Conservation (phyloP, 2,888 invertebrate genomes). For the Drosophila anceps region DNA sequence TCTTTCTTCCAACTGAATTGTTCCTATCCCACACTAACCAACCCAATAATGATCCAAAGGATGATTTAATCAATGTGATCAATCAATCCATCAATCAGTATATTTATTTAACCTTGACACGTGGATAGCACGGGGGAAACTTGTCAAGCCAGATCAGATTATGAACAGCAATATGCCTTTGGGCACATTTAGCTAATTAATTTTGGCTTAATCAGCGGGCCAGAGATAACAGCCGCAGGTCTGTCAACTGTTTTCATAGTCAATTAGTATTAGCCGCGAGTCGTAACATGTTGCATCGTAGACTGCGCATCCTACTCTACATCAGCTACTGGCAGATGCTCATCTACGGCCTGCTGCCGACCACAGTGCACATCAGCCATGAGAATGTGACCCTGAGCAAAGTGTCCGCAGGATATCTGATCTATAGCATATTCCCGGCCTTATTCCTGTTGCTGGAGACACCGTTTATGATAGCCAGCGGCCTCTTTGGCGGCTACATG, state of each 20-base stretch:
- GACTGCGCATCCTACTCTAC: constrained; percentile 30
- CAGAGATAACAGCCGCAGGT: neutral
- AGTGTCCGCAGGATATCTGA: constrained; percentile 42
- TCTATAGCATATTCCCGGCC: constrained; percentile 45
- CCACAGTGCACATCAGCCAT: constrained; percentile 7
- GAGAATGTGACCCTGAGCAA: constrained; percentile 1
- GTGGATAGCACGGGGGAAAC: neutral
- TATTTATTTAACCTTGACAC: neutral
- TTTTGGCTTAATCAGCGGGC: neutral
- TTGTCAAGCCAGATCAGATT: neutral
- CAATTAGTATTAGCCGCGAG: neutral
- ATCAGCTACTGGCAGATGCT: constrained; percentile 50
- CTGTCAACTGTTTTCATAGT: neutral
- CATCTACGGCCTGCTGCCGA: constrained; percentile 51
- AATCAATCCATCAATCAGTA: neutral
- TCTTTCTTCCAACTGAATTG: too few species aligned
- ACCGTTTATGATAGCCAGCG: constrained; percentile 17
- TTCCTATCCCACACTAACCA: neutral
- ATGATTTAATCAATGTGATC: neutral
- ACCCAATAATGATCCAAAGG: neutral
- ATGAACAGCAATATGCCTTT: neutral
- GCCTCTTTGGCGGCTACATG: constrained; percentile 36
- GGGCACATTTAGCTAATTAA: constrained; percentile 39
- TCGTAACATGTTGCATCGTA: constrained; percentile 59
- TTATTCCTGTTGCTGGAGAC: constrained; percentile 29